Conservation (phyloP, 2,113 vertebrate genomes). For the Galbula dea region DNA sequence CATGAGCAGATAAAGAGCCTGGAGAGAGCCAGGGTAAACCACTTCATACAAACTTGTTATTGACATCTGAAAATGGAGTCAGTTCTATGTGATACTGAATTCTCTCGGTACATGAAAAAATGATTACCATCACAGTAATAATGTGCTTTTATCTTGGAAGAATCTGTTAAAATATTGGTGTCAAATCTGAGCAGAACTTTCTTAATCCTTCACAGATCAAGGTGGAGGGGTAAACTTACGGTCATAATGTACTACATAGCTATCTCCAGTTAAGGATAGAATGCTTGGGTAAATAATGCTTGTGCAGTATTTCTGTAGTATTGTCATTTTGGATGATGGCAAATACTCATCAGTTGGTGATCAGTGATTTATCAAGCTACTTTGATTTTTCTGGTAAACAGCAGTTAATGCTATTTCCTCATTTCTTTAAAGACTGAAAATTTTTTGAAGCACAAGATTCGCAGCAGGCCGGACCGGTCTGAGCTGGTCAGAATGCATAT, state of each 20-base stretch:
- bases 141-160: neutral
- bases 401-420: neutral
- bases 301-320: neutral
- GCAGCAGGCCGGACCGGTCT: constrained; percentile 92
- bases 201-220: neutral
- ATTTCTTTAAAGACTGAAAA: constrained; percentile 87
- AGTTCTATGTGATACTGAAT: neutral
- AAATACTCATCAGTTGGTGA: neutral
- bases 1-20: constrained; percentile 95
- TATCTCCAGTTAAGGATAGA: neutral
- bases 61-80: neutral
- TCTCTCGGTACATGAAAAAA: neutral
- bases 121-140: neutral
- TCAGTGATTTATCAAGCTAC: neutral
- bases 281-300: neutral
- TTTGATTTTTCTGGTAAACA: neutral
- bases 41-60: neutral
- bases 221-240: accelerated
- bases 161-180: neutral
- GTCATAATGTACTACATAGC: neutral
- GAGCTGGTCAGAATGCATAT: constrained; percentile 99
- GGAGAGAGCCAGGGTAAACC: constrained; percentile 92
- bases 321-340: neutral
- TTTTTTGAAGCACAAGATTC: constrained; percentile 98
- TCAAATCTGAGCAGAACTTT: neutral